Conservation (phyloP, 1,140 invertebrate species). For the Drosophila lowei region DNA sequence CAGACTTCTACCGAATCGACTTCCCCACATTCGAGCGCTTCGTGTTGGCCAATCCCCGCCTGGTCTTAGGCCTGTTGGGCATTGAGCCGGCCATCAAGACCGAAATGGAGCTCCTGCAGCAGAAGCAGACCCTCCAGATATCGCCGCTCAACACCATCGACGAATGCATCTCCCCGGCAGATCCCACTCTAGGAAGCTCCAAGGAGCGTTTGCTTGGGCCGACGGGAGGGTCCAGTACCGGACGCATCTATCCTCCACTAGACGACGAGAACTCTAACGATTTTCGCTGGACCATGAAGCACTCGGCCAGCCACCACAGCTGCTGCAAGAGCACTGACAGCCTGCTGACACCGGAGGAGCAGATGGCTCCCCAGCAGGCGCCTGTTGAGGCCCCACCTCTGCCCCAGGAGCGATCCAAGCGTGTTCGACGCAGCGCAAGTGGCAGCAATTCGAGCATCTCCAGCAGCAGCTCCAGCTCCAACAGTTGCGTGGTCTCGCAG, state of each 20-base stretch:
- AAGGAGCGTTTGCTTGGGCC: conserved; percentile 55
- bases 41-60: conserved; percentile 76
- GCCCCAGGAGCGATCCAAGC: conserved; percentile 17
- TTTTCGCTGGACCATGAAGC: conserved; percentile 79
- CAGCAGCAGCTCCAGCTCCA: conserved; percentile 70
- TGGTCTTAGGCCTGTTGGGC: conserved; percentile 78
- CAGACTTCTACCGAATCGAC: conserved; percentile 79
- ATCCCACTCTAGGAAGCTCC: conserved; percentile 46
- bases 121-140: conserved; percentile 74
- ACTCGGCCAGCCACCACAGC: conserved; percentile 70
- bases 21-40: conserved; percentile 76
- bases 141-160: conserved; percentile 77
- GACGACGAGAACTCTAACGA: conserved; percentile 80
- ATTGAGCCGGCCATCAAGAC: conserved; percentile 72
- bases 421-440: conserved; percentile 38
- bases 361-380: neutral
- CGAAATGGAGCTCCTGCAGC: conserved; percentile 78
- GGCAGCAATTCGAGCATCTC: conserved; percentile 73
- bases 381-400: neutral
- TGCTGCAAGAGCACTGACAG: conserved; percentile 80
- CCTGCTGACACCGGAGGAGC: conserved; percentile 61
- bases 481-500: conserved; percentile 60
- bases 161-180: conserved; percentile 68
- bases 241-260: conserved; percentile 55
- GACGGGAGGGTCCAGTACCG: conserved; percentile 3